Evolutionary conservation across 2,888 invertebrate species (phyloP).

Genomic region (Odontocerum albicorne): DNA sequence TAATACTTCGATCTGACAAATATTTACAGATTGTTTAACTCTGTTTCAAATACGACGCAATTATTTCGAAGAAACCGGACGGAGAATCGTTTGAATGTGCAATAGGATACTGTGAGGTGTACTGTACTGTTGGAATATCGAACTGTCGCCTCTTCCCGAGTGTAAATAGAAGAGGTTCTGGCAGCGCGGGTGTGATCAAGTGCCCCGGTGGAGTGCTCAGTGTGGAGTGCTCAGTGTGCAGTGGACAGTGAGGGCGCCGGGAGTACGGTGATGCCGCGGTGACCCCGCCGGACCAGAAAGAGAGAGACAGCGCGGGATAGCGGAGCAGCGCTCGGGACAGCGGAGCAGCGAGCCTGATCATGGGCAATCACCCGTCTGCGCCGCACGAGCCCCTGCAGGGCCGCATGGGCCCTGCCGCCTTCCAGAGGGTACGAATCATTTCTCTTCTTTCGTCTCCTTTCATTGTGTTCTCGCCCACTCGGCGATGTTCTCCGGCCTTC

Average conservation of each 20-base stretch:
- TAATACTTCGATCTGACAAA: no score
- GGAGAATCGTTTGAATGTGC: no score
- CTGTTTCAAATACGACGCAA: no score
- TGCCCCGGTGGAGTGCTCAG: not conserved
- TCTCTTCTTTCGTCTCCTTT: not conserved
- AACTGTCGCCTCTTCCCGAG: no score
- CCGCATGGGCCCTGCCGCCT: constrained; percentile 48
- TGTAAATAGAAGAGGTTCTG: no score
- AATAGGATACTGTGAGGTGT: no score
- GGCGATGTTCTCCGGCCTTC: no score
- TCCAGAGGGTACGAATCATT: constrained; percentile 21
- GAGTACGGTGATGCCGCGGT: not conserved
- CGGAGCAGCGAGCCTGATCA: constrained; percentile 43
- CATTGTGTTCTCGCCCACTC: not conserved
- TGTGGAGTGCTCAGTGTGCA: constrained; percentile 1
- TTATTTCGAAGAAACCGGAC: no score
- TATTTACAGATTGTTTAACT: no score
- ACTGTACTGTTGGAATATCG: no score
- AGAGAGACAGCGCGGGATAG: constrained; percentile 17
- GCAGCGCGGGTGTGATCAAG: not conserved
- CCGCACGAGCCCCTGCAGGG: constrained; percentile 80
- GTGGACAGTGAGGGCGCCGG: not conserved
- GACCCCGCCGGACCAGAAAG: constrained; percentile 3
- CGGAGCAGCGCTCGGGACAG: no score
- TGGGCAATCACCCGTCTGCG: constrained; percentile 85